Conservation (phyloP, 1,140 invertebrate species). For the Brachionus calyciflorus region DNA sequence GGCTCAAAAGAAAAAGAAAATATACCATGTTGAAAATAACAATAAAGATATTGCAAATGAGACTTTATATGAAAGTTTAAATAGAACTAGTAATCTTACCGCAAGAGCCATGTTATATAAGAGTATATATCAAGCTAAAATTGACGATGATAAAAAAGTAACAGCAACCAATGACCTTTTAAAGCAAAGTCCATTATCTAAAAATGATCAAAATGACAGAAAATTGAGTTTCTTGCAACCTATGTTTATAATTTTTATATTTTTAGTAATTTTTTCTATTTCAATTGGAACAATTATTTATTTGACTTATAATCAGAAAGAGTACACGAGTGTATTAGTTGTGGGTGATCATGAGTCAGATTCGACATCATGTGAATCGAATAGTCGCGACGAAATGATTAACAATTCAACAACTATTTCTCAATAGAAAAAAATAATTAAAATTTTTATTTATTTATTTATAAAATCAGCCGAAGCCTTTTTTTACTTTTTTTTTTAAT, state of each 20-base stretch:
- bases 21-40: background rate
- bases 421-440: background rate
- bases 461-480: background rate
- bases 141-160: background rate
- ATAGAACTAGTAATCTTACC: background rate
- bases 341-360: constrained; percentile 18
- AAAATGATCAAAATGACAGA: background rate
- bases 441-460: background rate
- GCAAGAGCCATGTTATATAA: constrained; percentile 19
- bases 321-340: constrained; percentile 1
- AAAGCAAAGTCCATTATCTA: background rate
- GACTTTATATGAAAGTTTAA: background rate
- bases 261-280: constrained; percentile 13
- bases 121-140: background rate
- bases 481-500: background rate
- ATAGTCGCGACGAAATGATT: constrained; percentile 3
- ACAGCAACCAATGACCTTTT: background rate
- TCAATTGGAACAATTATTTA: constrained; percentile 34
- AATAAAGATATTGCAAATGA: background rate
- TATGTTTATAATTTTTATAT: constrained; percentile 15
- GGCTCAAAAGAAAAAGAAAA: background rate
- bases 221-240: background rate
- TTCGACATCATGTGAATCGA: constrained; percentile 10
- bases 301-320: constrained; percentile 26
- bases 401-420: constrained; percentile 5